Conservation (phyloP, 1,140 invertebrate genomes). For the Pseudomyrmex flavicornis region DNA sequence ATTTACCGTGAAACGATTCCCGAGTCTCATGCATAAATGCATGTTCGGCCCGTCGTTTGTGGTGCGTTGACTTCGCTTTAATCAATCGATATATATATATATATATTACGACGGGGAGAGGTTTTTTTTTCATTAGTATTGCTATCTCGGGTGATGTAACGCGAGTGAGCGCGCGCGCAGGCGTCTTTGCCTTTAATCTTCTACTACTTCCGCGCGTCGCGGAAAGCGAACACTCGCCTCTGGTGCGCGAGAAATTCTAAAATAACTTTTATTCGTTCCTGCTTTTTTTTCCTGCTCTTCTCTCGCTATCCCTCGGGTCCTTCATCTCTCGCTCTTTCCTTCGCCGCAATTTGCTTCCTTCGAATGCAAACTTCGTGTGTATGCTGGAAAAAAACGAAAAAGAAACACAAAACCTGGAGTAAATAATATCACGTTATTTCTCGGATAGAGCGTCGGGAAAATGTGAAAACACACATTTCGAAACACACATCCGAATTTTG, state of each 20-base stretch:
- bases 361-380: constrained; percentile 19
- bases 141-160: background rate
- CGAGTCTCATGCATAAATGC: constrained; percentile 40
- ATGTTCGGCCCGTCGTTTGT: background rate
- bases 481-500: too few relatives aligned
- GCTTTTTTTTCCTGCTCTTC: background rate
- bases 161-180: too few relatives aligned
- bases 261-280: constrained; percentile 25
- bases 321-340: background rate
- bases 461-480: too few relatives aligned
- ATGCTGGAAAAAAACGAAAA: too few relatives aligned
- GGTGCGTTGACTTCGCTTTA: constrained; percentile 17
- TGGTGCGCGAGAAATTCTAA: background rate
- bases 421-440: background rate
- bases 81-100: constrained; percentile 34
- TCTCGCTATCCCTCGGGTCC: background rate
- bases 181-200: constrained; percentile 38
- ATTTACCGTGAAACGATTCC: constrained; percentile 26
- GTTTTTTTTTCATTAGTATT: constrained; percentile 11
- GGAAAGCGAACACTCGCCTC: background rate
- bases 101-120: too few relatives aligned
- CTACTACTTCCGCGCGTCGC: background rate
- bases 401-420: too few relatives aligned
- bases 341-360: background rate
- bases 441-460: too few relatives aligned